Evolutionary conservation across 2,888 invertebrate species (phyloP).

Genomic region (Neoascia interrupta): DNA sequence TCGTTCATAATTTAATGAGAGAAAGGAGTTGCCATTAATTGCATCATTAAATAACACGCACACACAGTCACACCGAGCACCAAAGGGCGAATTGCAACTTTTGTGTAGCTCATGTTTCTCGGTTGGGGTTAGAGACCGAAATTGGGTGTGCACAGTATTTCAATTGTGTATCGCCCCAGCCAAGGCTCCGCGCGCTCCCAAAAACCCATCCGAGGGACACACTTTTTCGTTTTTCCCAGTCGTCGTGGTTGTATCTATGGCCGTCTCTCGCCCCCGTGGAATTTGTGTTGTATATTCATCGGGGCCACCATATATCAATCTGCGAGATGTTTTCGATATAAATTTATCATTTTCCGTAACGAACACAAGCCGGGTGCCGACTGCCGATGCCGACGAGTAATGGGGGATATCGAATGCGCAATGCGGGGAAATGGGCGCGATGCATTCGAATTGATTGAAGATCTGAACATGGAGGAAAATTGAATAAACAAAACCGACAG

Average conservation of each 20-base stretch:
- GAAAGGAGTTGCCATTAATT: slow-evolving; percentile 66
- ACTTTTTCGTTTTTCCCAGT: slow-evolving; percentile 3
- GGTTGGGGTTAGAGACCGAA: slow-evolving; percentile 27
- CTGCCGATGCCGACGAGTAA: slow-evolving; percentile 5
- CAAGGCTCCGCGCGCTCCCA: too few relatives aligned
- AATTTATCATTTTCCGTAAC: slow-evolving; percentile 58
- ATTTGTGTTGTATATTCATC: slow-evolving; percentile 38
- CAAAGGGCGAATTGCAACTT: slow-evolving; percentile 32
- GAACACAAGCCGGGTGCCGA: slow-evolving; percentile 23
- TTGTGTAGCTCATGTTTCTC: background rate
- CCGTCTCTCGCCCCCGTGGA: slow-evolving; percentile 26
- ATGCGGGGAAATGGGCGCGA: background rate
- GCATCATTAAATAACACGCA: slow-evolving; percentile 61
- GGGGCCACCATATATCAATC: slow-evolving; percentile 56
- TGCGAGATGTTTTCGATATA: slow-evolving; percentile 55
- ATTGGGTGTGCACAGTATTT: slow-evolving; percentile 65
- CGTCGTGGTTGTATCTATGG: too few relatives aligned
- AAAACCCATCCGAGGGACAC: too few relatives aligned
- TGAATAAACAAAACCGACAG: slow-evolving; percentile 18
- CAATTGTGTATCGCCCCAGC: slow-evolving; percentile 33
- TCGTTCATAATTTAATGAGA: slow-evolving; percentile 52
- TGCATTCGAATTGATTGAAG: slow-evolving; percentile 48
- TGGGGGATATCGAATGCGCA: slow-evolving; percentile 26
- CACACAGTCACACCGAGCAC: slow-evolving; percentile 7
- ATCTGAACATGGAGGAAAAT: slow-evolving; percentile 6